phyloP scores from a whole-genome alignment of 2,797 vertebrate species.

The Echiichthys vipera region DNA sequence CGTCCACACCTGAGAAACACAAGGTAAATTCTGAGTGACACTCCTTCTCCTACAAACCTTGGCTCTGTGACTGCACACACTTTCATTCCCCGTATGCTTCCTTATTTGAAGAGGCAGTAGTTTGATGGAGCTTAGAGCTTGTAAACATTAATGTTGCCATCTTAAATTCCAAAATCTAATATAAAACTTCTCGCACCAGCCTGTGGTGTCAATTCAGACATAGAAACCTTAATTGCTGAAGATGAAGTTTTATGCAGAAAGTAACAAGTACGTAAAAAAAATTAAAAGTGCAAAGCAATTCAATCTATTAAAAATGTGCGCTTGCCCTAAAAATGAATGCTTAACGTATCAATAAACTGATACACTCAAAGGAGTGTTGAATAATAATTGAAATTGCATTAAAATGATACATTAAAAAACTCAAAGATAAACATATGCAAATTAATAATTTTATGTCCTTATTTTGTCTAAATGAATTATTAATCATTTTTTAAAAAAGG shows the following conservation, averaged over 20 bases:
- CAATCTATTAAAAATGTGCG: neutral
- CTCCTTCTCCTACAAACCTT: neutral
- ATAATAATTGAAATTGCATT: too few relatives aligned
- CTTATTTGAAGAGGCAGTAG: neutral
- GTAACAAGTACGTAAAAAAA: neutral
- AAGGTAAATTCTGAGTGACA: neutral
- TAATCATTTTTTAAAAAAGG: neutral
- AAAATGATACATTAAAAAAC: too few relatives aligned
- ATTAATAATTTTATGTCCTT: neutral
- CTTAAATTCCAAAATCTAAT: neutral
- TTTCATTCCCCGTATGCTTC: neutral
- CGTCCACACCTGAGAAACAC: conserved; percentile 55
- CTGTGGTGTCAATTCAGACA: neutral
- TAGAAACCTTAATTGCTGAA: neutral
- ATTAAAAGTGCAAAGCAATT: neutral
- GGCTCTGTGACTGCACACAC: neutral
- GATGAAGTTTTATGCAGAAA: neutral
- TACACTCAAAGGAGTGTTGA: too few relatives aligned
- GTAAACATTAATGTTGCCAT: neutral
- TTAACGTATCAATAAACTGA: neutral
- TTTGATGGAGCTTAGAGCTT: neutral
- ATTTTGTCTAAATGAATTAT: neutral
- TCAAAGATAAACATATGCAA: too few relatives aligned
- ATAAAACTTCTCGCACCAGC: neutral
- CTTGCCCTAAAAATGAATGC: neutral